A percentile compares a stretch with the other conserved stretches of the same genome.
Conservation (phyloP, 2,888 invertebrate species). For the Caenorhabditis afra region DNA sequence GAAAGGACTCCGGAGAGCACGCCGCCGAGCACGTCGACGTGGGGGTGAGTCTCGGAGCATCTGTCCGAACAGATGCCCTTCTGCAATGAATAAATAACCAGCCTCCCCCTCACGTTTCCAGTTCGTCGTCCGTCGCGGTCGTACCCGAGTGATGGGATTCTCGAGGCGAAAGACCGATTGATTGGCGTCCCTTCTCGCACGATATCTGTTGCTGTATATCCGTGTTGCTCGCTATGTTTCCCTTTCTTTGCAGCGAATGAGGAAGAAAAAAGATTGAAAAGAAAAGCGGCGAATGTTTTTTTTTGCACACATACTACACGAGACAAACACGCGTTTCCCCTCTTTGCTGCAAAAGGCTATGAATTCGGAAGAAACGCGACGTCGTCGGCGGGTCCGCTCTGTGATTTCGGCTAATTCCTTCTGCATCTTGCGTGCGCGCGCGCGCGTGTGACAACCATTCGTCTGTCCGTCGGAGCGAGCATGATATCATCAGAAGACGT, state of each 20-base stretch:
- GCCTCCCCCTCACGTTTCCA: slow-evolving; percentile 11
- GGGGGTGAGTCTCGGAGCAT: slow-evolving; percentile 32
- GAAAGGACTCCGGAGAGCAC: slow-evolving; percentile 26
- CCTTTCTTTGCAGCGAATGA: no score
- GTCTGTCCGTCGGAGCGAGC: slow-evolving; percentile 15
- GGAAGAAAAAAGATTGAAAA: slow-evolving; percentile 7
- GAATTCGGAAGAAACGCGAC: slow-evolving; percentile 23
- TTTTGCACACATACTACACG: neutral
- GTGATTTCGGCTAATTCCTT: slow-evolving; percentile 43
- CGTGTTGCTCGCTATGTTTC: neutral
- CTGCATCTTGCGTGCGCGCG: neutral
- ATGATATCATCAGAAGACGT: slow-evolving; percentile 51
- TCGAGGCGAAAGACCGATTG: slow-evolving; percentile 46
- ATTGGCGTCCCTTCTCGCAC: slow-evolving; percentile 3
- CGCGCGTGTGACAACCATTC: slow-evolving; percentile 27
- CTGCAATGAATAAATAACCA: neutral
- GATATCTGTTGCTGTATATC: slow-evolving; percentile 2
- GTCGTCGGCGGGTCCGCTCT: neutral
- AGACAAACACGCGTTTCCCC: neutral
- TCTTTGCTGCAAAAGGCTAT: slow-evolving; percentile 18
- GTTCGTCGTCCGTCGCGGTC: slow-evolving; percentile 55
- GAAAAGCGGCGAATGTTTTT: slow-evolving; percentile 9
- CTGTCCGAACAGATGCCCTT: neutral
- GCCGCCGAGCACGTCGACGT: slow-evolving; percentile 38
- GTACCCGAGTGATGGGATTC: slow-evolving; percentile 53